Evolutionary conservation across 2,113 vertebrate genomes (phyloP), one percentile per base, ranked within the genome.

Genomic region (Catagonus wagneri): DNA sequence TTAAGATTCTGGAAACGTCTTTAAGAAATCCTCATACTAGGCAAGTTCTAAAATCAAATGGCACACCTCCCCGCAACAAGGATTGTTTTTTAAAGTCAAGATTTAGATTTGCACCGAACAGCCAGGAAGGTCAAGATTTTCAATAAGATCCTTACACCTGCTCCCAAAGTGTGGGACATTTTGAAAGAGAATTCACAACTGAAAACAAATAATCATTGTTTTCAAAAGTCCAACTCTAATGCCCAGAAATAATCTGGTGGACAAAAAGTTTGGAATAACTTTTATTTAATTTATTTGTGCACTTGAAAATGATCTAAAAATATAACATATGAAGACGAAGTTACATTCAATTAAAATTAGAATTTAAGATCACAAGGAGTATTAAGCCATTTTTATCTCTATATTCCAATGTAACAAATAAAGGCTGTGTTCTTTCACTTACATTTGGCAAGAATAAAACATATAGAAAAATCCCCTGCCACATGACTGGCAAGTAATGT

Each of bases 271-370:
- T 52, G 58, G 2, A 88, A 66, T 29, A 75, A n/a, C 74, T 93
- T 94, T 71, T 63, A 20, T 54, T 95, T 89, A 95, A 90, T 63
- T 83, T 95, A 97, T 61, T 95, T 4, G 10, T 65, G 71, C 54
- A 79, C 36, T 56, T 93, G 39, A 92, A 75, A 96, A 89, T 79
- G 2, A 95, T 25, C 10, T 68, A 68, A 96, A 97, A 95, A 60
- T 81, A 44, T 3, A 92, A 4, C 16, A 79, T 58, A 79, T 58
- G 68, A 84, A 79, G n/a, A 65, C 52, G 68, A 96, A 76, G 44
- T 66, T 89, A 2, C 9, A 71, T 94, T 94, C 39, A 32, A 74
- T 39, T 93, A 94, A 44, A 96, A 90, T 86, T 61, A 89, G 27
- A 52, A 78, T 79, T 32, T 76, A 39, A 81, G 8, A 69, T 85